phyloP scores from a whole-genome alignment of 2,113 vertebrate species.

The Daphoenositta chrysoptera region DNA sequence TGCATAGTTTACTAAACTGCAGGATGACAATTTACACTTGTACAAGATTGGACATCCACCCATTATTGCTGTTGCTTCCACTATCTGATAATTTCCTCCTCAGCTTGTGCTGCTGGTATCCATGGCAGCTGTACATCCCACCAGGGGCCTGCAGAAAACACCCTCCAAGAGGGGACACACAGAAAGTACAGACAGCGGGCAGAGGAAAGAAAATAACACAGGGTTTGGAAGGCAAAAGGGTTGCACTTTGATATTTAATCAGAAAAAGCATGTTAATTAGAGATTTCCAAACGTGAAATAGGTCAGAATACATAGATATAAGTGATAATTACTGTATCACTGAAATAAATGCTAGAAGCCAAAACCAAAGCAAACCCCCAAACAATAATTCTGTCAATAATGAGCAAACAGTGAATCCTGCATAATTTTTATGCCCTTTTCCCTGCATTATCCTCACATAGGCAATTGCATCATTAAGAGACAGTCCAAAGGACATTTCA shows the following conservation, averaged over 20 bases:
- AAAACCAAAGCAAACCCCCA: background rate
- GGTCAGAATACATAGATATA: background rate
- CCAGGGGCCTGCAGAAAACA: background rate
- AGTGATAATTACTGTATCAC: background rate
- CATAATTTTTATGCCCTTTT: background rate
- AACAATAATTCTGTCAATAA: background rate
- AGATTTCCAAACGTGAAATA: background rate
- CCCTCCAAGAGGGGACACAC: background rate
- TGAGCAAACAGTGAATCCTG: background rate
- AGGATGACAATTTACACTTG: background rate
- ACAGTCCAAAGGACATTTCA: background rate
- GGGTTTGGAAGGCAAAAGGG: background rate
- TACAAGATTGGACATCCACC: background rate
- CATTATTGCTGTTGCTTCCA: constrained; percentile 14
- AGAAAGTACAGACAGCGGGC: background rate
- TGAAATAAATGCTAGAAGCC: background rate
- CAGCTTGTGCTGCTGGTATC: constrained; percentile 54
- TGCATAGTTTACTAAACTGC: background rate
- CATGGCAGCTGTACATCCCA: constrained; percentile 58
- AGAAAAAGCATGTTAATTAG: background rate
- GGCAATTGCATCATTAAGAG: background rate
- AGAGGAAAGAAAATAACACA: background rate
- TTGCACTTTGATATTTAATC: background rate
- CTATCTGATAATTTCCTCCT: background rate
- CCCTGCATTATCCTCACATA: background rate